These are phyloP conservation scores for Daboia siamensis DNA, from an alignment of 2,113 vertebrate genomes.

Conservation along the genomic window DNA sequence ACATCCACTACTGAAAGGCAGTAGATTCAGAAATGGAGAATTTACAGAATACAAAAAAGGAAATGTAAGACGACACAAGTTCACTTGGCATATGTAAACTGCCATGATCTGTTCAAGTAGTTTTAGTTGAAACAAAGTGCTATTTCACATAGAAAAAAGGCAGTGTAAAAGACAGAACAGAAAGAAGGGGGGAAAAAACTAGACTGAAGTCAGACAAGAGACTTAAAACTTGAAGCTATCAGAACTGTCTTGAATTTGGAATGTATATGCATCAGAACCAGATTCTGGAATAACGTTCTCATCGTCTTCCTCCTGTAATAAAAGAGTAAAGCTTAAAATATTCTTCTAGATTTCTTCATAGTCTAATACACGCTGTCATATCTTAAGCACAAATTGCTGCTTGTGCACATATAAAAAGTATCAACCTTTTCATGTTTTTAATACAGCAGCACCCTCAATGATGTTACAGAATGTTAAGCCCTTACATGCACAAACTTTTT, in stretches of 20 bases:
- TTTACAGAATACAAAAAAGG: slow-evolving; percentile 37
- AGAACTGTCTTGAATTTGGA: slow-evolving; percentile 72
- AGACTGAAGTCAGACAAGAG: neutral
- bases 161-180: slow-evolving; percentile 53
- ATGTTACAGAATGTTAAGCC: neutral
- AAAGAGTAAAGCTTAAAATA: neutral
- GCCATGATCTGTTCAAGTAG: slow-evolving; percentile 73
- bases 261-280: slow-evolving; percentile 72
- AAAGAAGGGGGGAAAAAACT: neutral
- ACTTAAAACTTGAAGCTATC: slow-evolving; percentile 82
- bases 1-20: slow-evolving; percentile 4
- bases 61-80: slow-evolving; percentile 41
- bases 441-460: neutral
- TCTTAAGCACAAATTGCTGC: neutral
- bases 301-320: slow-evolving; percentile 81
- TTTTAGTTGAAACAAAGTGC: slow-evolving; percentile 72
- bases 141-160: slow-evolving; percentile 66
- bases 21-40: slow-evolving; percentile 55
- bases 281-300: slow-evolving; percentile 76
- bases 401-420: neutral
- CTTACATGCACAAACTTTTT: neutral
- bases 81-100: slow-evolving; percentile 62
- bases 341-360: neutral
- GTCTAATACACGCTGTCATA: neutral
- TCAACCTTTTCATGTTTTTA: neutral